Evolutionary conservation across 1,140 invertebrate genomes (phyloP).

Genomic region (Aporrectodea caliginosa): DNA sequence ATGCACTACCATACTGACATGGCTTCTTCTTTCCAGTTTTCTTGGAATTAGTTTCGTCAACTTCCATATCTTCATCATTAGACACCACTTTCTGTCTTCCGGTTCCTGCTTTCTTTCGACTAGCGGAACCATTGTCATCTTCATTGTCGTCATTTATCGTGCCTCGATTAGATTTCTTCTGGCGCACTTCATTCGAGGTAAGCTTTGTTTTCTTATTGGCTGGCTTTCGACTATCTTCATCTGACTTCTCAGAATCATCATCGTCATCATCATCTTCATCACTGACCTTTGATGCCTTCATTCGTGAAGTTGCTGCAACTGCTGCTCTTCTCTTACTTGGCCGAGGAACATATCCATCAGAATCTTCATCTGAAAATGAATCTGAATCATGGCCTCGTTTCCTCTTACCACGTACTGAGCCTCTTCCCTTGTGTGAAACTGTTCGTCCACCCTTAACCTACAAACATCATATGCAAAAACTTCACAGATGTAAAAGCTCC

Average conservation of each 20-base stretch:
- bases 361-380: slow-evolving; percentile 7
- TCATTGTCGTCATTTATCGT: neutral
- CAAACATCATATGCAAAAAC: too few species aligned
- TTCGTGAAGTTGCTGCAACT: neutral
- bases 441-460: neutral
- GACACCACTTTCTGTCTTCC: neutral
- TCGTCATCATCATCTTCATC: slow-evolving; percentile 20
- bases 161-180: neutral
- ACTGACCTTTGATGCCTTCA: neutral
- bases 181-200: neutral
- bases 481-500: neutral
- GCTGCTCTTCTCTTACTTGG: slow-evolving; percentile 16
- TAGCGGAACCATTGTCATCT: neutral
- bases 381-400: slow-evolving; percentile 9
- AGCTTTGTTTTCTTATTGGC: neutral
- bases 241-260: neutral
- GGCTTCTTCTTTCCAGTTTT: slow-evolving; percentile 9
- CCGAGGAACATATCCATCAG: slow-evolving; percentile 9
- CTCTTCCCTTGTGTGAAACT: neutral
- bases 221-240: slow-evolving; percentile 4
- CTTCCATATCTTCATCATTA: neutral
- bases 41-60: neutral
- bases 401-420: neutral
- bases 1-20: slow-evolving; percentile 13
- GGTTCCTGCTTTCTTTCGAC: too few species aligned